Conservation (phyloP, 1,140 invertebrate genomes). For the Conus betulinus region DNA sequence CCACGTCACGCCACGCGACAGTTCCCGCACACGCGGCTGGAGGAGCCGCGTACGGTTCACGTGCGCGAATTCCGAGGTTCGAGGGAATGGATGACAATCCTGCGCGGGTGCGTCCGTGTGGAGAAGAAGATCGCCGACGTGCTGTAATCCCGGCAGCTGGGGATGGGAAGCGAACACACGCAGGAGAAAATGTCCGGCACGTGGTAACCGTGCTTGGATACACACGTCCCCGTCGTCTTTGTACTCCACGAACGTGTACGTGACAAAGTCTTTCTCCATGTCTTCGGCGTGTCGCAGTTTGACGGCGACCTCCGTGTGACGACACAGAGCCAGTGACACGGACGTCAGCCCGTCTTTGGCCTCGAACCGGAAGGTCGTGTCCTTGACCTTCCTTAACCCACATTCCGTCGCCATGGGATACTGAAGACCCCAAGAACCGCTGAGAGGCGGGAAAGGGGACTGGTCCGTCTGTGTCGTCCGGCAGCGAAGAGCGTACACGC, state of each 20-base stretch:
- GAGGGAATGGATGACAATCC: background rate
- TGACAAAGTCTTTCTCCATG: background rate
- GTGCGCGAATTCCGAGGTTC: background rate
- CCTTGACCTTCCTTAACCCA: background rate
- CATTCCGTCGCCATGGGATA: slow-evolving; percentile 14
- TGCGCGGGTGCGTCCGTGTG: background rate
- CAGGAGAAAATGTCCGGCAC: slow-evolving; percentile 2
- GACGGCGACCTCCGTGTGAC: background rate
- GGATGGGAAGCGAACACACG: background rate
- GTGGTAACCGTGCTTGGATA: background rate
- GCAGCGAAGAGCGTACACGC: background rate
- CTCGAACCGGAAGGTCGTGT: background rate
- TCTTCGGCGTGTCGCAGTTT: background rate
- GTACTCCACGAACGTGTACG: background rate
- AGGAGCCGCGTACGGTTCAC: background rate
- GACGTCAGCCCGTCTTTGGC: background rate
- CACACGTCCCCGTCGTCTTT: background rate
- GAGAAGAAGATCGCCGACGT: background rate
- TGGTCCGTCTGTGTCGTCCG: background rate
- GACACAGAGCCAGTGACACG: background rate
- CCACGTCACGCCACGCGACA: background rate
- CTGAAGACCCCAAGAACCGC: background rate
- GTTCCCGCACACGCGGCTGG: background rate
- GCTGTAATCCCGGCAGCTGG: background rate
- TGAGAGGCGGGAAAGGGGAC: background rate